Percentiles rank a stretch among this genome's conserved stretches.
These are phyloP conservation scores for Muntiacus reevesi DNA, from an alignment of 2,113 vertebrate species.

Conservation along the genomic window DNA sequence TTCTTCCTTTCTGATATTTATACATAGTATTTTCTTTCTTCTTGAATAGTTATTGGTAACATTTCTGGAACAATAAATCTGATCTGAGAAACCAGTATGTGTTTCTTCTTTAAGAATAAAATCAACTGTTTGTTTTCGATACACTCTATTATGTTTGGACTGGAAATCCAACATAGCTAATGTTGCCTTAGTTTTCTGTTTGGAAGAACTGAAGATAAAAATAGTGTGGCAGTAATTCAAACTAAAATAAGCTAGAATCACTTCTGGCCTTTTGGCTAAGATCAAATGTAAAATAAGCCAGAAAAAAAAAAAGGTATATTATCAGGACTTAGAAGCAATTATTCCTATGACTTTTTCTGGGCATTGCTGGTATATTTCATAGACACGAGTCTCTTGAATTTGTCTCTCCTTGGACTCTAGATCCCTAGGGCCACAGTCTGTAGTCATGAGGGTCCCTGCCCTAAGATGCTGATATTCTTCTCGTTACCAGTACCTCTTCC, in stretches of 20 bases:
- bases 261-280: no score
- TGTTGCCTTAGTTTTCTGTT: background rate
- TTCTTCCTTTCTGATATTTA: background rate
- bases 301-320: background rate
- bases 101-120: conserved; percentile 31
- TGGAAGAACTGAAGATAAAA: background rate
- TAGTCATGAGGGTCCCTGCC: background rate
- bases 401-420: background rate
- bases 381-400: background rate
- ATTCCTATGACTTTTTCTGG: background rate
- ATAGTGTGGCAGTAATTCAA: background rate
- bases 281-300: background rate
- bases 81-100: background rate
- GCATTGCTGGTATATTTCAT: background rate
- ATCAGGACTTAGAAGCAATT: background rate
- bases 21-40: background rate
- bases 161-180: background rate
- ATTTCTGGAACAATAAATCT: background rate
- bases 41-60: background rate
- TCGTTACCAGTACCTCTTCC: background rate
- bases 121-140: background rate
- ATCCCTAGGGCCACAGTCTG: background rate
- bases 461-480: background rate
- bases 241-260: background rate
- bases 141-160: background rate